phyloP scores from a whole-genome alignment of 2,797 vertebrate species.

The Notoglanidium macrostoma region DNA sequence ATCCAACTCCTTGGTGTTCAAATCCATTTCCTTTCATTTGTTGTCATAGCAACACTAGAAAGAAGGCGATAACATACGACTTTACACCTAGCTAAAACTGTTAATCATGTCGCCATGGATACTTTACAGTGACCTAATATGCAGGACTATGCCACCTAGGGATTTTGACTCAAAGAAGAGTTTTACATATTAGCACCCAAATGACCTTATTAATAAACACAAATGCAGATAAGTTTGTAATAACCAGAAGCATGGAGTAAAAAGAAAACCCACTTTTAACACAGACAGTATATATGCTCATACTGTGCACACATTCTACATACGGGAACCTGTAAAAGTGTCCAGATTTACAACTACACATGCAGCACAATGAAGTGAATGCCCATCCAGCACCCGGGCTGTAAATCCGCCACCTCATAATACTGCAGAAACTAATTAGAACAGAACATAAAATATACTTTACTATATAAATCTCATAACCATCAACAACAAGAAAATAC shows the following conservation, averaged over 20 bases:
- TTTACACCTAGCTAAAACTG: background rate
- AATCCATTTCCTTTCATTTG: background rate
- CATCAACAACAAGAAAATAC: slow-evolving; percentile 10
- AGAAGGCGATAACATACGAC: background rate
- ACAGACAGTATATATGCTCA: background rate
- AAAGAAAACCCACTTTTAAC: background rate
- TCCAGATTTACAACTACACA: background rate
- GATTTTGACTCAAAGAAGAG: background rate
- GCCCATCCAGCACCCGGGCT: background rate
- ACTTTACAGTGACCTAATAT: background rate
- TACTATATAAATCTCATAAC: background rate
- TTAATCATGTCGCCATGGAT: background rate
- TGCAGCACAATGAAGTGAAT: background rate
- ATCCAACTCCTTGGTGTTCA: no score
- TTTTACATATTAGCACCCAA: background rate
- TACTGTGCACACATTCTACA: background rate
- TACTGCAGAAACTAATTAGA: background rate
- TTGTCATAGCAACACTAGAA: background rate
- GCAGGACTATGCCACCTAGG: background rate
- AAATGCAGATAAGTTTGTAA: background rate
- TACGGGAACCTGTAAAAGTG: background rate
- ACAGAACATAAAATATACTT: background rate
- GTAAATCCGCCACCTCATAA: background rate
- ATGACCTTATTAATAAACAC: background rate
- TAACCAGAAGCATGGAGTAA: no score